These are phyloP conservation scores for Lichenostomus cassidix DNA, from an alignment of 2,113 vertebrate species.

Conservation along the genomic window DNA sequence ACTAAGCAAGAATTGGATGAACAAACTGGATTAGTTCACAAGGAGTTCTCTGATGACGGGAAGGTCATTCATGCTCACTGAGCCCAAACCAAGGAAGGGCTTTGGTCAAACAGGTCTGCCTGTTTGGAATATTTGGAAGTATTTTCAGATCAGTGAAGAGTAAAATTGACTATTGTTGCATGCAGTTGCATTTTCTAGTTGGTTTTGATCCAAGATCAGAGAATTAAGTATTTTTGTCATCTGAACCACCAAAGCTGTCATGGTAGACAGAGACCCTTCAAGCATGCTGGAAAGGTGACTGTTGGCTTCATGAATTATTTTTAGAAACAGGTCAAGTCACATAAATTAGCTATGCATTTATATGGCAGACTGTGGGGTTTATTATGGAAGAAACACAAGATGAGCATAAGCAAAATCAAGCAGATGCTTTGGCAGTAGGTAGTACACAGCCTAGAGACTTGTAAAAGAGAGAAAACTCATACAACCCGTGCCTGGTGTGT, in stretches of 20 bases:
- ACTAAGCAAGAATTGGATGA: neutral
- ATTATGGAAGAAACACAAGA: neutral
- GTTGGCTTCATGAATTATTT: neutral
- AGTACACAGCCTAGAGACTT: neutral
- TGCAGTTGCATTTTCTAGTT: neutral
- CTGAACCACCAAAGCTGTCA: neutral
- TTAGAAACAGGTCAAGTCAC: neutral
- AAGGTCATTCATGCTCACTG: neutral
- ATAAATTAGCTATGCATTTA: neutral
- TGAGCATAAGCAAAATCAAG: neutral
- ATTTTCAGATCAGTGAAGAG: neutral
- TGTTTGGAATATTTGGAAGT: neutral
- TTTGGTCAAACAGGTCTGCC: neutral
- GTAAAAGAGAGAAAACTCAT: neutral
- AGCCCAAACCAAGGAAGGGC: neutral
- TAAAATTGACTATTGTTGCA: neutral
- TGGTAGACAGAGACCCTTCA: neutral
- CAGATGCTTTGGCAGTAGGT: neutral
- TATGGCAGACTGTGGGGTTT: neutral
- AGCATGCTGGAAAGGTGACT: neutral
- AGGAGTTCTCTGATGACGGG: neutral
- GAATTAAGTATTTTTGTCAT: neutral
- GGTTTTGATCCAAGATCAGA: neutral
- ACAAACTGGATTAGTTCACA: fast-evolving
- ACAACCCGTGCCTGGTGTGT: neutral